Evolutionary conservation across 1,140 invertebrate genomes (phyloP).

Genomic region (Drosophila nigromelanica): DNA sequence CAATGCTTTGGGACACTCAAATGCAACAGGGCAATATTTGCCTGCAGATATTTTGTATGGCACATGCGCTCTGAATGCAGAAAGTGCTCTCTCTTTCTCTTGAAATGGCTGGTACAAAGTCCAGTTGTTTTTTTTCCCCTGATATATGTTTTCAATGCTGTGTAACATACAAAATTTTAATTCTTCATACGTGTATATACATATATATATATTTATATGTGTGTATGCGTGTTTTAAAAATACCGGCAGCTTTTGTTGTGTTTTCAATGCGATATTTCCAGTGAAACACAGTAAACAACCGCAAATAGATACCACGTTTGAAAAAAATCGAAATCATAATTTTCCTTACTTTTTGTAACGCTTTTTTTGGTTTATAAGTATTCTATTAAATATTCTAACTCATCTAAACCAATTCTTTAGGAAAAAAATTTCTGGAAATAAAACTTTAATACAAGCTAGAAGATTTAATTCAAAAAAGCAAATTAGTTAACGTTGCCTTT

Average conservation of each 20-base stretch:
- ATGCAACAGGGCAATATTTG: constrained; percentile 39
- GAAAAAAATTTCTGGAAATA: background rate
- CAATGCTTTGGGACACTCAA: constrained; percentile 19
- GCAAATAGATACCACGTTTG: background rate
- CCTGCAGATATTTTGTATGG: constrained; percentile 5
- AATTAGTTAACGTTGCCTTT: background rate
- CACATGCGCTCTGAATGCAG: constrained; percentile 28
- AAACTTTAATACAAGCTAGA: no score
- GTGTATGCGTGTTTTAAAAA: background rate
- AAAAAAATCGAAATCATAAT: background rate
- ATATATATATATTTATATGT: background rate
- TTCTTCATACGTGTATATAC: constrained; percentile 2
- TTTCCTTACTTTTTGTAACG: background rate
- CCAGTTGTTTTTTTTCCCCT: constrained; percentile 10
- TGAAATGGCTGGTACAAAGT: constrained; percentile 20
- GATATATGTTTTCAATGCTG: constrained; percentile 7
- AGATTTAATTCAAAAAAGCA: background rate
- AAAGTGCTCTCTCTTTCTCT: background rate
- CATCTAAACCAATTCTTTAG: background rate
- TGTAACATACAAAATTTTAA: constrained; percentile 13
- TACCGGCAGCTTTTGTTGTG: constrained; percentile 1
- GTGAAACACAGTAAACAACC: constrained; percentile 1
- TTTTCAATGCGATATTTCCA: constrained; percentile 3
- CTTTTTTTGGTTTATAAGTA: background rate
- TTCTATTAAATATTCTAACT: background rate